phyloP scores from a whole-genome alignment of 2,113 vertebrate genomes.

The Eretmochelys imbricata region DNA sequence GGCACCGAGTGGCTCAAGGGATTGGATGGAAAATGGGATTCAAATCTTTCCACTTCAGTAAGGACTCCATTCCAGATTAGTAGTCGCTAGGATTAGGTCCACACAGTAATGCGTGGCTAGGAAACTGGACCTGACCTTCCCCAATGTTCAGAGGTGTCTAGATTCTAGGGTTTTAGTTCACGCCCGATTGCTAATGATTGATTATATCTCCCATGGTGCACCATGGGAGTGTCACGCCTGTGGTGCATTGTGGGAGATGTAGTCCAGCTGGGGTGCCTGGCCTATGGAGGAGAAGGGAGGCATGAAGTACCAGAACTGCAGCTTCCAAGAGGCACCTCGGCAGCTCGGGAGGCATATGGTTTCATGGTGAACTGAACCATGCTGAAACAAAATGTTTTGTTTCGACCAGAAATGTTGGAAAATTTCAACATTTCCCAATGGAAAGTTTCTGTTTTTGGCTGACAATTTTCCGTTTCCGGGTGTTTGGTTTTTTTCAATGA shows the following conservation, averaged over 20 bases:
- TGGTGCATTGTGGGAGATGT: too few relatives aligned
- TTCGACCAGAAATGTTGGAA: conserved; percentile 32
- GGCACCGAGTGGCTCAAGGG: background rate
- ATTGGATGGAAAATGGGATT: background rate
- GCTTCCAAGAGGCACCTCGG: background rate
- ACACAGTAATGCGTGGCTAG: background rate
- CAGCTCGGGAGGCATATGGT: background rate
- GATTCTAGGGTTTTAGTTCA: background rate
- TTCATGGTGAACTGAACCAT: conserved; percentile 16
- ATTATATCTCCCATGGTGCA: background rate
- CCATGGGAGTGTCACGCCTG: too few relatives aligned
- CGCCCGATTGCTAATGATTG: background rate
- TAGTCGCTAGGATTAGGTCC: accelerated
- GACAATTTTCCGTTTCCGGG: too few relatives aligned
- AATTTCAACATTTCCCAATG: background rate
- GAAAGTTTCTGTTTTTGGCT: background rate
- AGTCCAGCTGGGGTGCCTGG: background rate
- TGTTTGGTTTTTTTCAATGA: too few relatives aligned
- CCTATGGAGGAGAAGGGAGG: background rate
- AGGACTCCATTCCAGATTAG: background rate
- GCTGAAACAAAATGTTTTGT: background rate
- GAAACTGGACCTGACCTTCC: background rate
- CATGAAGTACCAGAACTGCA: background rate
- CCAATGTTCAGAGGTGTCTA: background rate
- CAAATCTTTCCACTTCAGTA: background rate